Percentiles rank a stretch among this genome's conserved stretches.
Conservation (phyloP, 2,888 invertebrate species). For the Leucophenga maculata region DNA sequence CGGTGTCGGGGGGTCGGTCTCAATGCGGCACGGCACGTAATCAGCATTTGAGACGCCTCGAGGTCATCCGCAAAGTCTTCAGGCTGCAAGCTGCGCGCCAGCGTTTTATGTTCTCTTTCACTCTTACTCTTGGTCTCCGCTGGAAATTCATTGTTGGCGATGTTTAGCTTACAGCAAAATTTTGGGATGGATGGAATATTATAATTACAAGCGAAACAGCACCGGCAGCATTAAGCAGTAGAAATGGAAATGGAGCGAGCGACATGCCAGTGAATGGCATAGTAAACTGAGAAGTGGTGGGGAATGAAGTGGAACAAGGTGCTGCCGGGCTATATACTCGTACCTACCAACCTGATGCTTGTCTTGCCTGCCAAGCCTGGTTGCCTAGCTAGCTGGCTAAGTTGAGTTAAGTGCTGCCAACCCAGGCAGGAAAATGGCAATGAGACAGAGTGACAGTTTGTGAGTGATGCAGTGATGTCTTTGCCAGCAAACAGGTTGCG, state of each 20-base stretch:
- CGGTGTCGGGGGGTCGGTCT: not conserved
- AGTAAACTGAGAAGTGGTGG: too few relatives aligned
- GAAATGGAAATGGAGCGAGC: constrained; percentile 23
- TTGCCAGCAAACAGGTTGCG: constrained; percentile 24
- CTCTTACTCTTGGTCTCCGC: constrained; percentile 21
- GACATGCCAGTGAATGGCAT: constrained; percentile 18
- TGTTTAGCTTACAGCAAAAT: constrained; percentile 48
- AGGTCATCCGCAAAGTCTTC: constrained; percentile 61
- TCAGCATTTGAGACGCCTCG: constrained; percentile 65
- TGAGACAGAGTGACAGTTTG: too few relatives aligned
- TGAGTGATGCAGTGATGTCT: constrained; percentile 7
- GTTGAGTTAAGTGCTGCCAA: not conserved
- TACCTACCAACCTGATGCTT: not conserved
- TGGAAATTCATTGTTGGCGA: constrained; percentile 28
- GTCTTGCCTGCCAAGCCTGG: constrained; percentile 8
- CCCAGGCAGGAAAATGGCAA: too few relatives aligned
- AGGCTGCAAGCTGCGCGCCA: constrained; percentile 42
- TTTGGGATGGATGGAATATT: constrained; percentile 66
- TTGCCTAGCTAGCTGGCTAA: constrained; percentile 23
- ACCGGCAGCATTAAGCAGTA: constrained; percentile 42
- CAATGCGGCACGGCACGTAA: constrained; percentile 53
- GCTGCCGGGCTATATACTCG: constrained; percentile 1
- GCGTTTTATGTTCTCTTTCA: constrained; percentile 15
- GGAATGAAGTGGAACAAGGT: too few relatives aligned
- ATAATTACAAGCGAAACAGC: constrained; percentile 66